Evolutionary conservation across 2,888 invertebrate species (phyloP).

Genomic region (Nyleta sp.): DNA sequence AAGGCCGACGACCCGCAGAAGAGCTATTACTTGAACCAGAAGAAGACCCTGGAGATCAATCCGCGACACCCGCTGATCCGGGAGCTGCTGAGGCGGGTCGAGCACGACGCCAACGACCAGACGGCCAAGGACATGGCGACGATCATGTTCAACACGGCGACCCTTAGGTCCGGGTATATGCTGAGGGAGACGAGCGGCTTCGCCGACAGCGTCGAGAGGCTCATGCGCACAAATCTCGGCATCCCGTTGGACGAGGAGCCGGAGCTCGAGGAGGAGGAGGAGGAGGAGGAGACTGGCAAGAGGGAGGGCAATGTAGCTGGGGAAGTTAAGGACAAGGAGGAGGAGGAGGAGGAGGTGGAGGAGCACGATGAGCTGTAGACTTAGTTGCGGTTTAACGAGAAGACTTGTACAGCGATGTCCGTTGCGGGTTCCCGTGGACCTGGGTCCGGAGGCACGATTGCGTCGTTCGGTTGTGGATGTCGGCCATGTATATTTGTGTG

Average conservation of each 20-base stretch:
- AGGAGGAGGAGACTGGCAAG: conserved; percentile 71
- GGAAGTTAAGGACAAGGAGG: conserved; percentile 81
- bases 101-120: conserved; percentile 89
- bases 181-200: conserved; percentile 93
- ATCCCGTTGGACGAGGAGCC: conserved; percentile 89
- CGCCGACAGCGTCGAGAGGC: conserved; percentile 94
- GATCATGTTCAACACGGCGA: conserved; percentile 96
- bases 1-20: conserved; percentile 96
- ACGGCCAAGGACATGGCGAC: conserved; percentile 92
- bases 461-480: no score
- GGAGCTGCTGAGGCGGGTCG: conserved; percentile 93
- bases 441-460: neutral
- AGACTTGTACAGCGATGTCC: conserved; percentile 24
- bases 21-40: conserved; percentile 94
- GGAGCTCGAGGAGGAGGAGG: conserved; percentile 74
- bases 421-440: neutral
- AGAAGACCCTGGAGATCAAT: conserved; percentile 98
- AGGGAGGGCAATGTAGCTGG: conserved; percentile 66
- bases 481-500: no score
- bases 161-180: conserved; percentile 96
- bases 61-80: conserved; percentile 98
- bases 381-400: conserved; percentile 29
- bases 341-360: conserved; percentile 75
- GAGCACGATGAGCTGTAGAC: conserved; percentile 86
- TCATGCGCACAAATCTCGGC: conserved; percentile 92